Evolutionary conservation across 2,888 invertebrate genomes (phyloP), one percentile per base, ranked within the genome.

Genomic region (Linnaemya vulpina): DNA sequence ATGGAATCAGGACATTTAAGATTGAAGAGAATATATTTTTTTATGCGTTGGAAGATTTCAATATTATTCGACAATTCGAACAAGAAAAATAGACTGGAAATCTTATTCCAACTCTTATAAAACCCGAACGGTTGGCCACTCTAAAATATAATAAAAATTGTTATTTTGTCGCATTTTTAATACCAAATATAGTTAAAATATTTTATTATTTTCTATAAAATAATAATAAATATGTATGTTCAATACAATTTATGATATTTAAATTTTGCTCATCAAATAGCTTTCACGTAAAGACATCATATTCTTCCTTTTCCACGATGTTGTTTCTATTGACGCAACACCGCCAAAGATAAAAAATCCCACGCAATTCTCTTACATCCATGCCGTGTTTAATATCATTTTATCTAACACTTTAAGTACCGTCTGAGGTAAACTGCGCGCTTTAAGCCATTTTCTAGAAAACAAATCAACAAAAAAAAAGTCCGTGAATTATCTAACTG

Each of bases 401-500:
- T 60, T 67, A 17, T 65, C 43, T 13, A 30, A 35, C 30, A 65
- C 7, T 46, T 38, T 20, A 35, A 20, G 25, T 22, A 11, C 2
- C 43, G 1, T 15, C 11, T 7, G 25, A 25, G n/a, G 25, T n/a
- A 25, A 62, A 63, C 68, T 46, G 43, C 55, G 63, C n/a, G 65
- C 73, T 62, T 68, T 40, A 78, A 74, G 73, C 68, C 60, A 55
- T 68, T 74, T 68, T 68, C 62, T 49, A 46, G 74, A 20, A 3
- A 30, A 74, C 46, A 60, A 62, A 38, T 74, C 67, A 67, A 74
- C 46, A 60, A 62, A 38, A 78, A 68, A 67, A 43, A 74, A 77
- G 30, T 62, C 60, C 62, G 62, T 63, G 78, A 83, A 74, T 74
- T 78, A 78, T 68, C 62, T 58, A 38, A 75, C 17, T 55, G 40